Conservation (phyloP, 2,797 vertebrate species). For the Eulemur mongoz region DNA sequence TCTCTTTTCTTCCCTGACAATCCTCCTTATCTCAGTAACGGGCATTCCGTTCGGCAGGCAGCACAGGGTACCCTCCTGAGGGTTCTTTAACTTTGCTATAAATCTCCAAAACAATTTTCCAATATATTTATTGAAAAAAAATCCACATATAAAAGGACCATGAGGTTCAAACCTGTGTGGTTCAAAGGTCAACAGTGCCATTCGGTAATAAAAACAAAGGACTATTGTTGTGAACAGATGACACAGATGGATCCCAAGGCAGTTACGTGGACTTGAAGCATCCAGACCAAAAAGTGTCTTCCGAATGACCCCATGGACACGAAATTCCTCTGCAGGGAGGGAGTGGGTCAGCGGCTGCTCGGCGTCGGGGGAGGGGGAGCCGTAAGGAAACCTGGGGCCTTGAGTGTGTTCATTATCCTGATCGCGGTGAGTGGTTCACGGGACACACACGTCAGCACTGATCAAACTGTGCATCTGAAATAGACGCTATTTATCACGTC, state of each 20-base stretch:
- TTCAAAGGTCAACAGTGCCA: background rate
- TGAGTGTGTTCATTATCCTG: background rate
- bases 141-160: too few relatives aligned
- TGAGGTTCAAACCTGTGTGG: background rate
- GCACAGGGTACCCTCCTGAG: background rate
- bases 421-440: background rate
- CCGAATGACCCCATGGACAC: background rate
- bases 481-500: too few relatives aligned
- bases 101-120: background rate
- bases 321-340: background rate
- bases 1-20: background rate
- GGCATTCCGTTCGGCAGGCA: background rate
- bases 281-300: background rate
- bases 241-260: background rate
- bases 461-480: background rate
- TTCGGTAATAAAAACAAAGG: background rate
- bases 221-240: background rate
- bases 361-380: background rate
- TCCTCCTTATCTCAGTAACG: background rate
- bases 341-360: background rate
- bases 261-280: background rate
- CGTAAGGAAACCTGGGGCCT: background rate
- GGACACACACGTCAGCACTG: background rate
- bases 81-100: background rate
- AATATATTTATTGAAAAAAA: background rate